A percentile compares a stretch with the other conserved stretches of the same genome.
phyloP scores from a whole-genome alignment of 2,113 vertebrate species.

The Vicugna pacos region DNA sequence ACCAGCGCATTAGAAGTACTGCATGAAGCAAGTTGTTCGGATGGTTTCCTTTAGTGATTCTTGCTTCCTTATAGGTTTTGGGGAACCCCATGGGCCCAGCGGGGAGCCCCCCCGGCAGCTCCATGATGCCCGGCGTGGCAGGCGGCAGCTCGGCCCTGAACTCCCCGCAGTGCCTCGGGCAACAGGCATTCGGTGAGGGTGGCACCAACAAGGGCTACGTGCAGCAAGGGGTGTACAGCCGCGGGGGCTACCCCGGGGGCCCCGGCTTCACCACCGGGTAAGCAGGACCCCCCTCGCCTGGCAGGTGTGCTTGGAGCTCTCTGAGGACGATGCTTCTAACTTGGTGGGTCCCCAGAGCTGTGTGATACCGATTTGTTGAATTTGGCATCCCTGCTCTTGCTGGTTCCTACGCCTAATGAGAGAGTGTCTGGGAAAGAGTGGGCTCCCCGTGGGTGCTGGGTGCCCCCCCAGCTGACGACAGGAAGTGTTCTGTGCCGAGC shows the following conservation, averaged over 20 bases:
- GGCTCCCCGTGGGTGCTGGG: background rate
- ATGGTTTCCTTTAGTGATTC: background rate
- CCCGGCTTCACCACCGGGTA: slow-evolving; percentile 92
- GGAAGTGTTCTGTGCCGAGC: background rate
- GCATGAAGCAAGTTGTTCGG: background rate
- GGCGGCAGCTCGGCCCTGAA: slow-evolving; percentile 91
- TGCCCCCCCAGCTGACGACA: background rate
- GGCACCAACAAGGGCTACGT: slow-evolving; percentile 90
- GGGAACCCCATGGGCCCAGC: slow-evolving; percentile 95
- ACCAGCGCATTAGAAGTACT: background rate
- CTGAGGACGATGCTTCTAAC: background rate
- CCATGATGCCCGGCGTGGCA: slow-evolving; percentile 92
- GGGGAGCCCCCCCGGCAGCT: slow-evolving; percentile 91
- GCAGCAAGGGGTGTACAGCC: slow-evolving; percentile 92
- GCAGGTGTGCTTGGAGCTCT: background rate
- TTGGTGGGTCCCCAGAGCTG: rapidly evolving
- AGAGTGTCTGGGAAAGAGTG: background rate
- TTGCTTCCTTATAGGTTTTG: slow-evolving; percentile 89
- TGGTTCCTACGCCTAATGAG: background rate
- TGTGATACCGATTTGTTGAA: background rate
- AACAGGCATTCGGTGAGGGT: slow-evolving; percentile 92
- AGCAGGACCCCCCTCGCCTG: slow-evolving; percentile 37
- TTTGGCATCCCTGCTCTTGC: background rate
- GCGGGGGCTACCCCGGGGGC: slow-evolving; percentile 87
- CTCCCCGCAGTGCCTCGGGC: slow-evolving; percentile 93